Percentiles rank a stretch among this genome's conserved stretches.
phyloP scores from a whole-genome alignment of 2,888 invertebrate genomes.

The Agelastica alni region DNA sequence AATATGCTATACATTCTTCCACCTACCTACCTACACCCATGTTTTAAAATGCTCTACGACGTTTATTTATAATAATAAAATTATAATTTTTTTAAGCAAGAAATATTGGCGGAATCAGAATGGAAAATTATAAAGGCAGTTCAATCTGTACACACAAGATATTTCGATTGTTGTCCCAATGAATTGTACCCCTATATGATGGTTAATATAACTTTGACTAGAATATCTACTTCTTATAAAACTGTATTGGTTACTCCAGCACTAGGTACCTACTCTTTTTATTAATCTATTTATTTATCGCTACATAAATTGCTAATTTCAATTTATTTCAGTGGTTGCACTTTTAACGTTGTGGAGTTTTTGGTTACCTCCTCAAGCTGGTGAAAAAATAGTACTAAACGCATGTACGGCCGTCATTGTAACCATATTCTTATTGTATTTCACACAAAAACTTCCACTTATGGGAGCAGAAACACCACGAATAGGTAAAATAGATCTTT shows the following conservation, averaged over 20 bases:
- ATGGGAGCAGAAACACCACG: slow-evolving; percentile 62
- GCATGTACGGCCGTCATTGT: slow-evolving; percentile 64
- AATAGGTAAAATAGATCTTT: slow-evolving; percentile 63
- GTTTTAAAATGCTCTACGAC: too few species aligned
- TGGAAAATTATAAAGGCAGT: slow-evolving; percentile 59
- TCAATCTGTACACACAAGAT: slow-evolving; percentile 51
- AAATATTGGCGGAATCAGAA: too few species aligned
- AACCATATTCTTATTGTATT: slow-evolving; percentile 65
- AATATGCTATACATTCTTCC: too few species aligned
- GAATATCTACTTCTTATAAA: slow-evolving; percentile 65
- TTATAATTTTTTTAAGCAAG: too few species aligned
- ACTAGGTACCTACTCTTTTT: slow-evolving; percentile 52
- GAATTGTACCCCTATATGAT: slow-evolving; percentile 62
- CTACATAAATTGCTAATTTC: not conserved
- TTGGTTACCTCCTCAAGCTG: slow-evolving; percentile 69
- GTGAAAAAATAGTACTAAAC: slow-evolving; percentile 67
- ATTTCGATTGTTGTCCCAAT: slow-evolving; percentile 59
- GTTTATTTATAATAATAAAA: too few species aligned
- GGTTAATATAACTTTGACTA: slow-evolving; percentile 59
- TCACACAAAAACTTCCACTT: slow-evolving; percentile 63
- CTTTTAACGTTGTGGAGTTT: slow-evolving; percentile 65
- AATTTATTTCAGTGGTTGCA: slow-evolving; percentile 63
- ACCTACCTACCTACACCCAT: too few species aligned
- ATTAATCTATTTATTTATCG: not conserved
- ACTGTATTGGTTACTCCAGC: slow-evolving; percentile 67